Conservation (phyloP, 2,888 invertebrate species). For the Sarcophaga variegata region DNA sequence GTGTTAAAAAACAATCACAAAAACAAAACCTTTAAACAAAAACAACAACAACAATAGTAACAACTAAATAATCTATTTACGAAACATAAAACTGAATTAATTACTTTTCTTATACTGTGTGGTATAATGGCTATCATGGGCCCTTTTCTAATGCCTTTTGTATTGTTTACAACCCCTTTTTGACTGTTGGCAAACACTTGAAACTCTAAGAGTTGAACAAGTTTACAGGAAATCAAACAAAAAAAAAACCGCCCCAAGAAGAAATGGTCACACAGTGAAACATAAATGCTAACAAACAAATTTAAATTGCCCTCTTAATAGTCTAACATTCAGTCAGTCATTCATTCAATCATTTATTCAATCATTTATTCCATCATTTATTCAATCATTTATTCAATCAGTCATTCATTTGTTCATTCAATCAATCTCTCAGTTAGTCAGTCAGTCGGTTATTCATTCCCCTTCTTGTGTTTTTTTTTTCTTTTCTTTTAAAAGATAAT, state of each 20-base stretch:
- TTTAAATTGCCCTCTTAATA: conserved; percentile 46
- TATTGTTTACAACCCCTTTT: neutral
- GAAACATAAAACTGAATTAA: conserved; percentile 52
- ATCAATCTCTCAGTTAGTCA: neutral
- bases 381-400: neutral
- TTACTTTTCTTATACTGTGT: neutral
- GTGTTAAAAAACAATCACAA: neutral
- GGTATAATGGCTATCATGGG: neutral
- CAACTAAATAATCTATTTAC: conserved; percentile 41
- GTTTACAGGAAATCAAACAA: no score
- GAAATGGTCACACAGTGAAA: conserved; percentile 42
- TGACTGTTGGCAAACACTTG: neutral
- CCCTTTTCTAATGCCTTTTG: neutral
- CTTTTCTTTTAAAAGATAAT: neutral
- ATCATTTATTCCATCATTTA: neutral
- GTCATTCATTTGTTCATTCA: neutral
- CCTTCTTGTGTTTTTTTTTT: neutral
- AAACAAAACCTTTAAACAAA: neutral
- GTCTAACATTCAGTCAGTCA: conserved; percentile 1
- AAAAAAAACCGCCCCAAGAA: no score
- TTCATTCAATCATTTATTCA: neutral
- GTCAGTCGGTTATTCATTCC: neutral
- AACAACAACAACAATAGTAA: neutral
- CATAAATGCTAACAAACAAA: conserved; percentile 36
- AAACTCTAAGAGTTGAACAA: no score